These are phyloP conservation scores for Neoaliturus tenellus DNA, from an alignment of 2,888 invertebrate genomes.

Conservation along the genomic window DNA sequence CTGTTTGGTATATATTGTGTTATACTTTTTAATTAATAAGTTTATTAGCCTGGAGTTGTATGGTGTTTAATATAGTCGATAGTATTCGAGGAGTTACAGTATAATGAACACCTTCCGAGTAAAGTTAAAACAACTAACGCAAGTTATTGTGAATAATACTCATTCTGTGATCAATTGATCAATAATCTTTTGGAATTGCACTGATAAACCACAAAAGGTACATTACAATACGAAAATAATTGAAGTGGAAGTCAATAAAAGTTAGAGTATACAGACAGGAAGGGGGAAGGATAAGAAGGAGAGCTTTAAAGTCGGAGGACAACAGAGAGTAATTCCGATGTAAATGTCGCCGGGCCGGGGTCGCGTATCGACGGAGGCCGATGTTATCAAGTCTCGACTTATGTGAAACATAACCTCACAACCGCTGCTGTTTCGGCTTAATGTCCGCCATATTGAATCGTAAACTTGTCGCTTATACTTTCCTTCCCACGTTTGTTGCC, in stretches of 20 bases:
- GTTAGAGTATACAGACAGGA: not conserved
- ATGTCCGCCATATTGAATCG: slow-evolving; percentile 51
- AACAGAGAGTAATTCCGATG: slow-evolving; percentile 23
- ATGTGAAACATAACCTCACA: slow-evolving; percentile 45
- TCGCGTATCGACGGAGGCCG: not conserved
- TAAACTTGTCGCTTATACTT: slow-evolving; percentile 44
- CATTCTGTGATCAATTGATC: too few relatives aligned
- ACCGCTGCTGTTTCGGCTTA: slow-evolving; percentile 47
- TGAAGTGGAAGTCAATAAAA: not conserved
- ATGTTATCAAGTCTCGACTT: slow-evolving; percentile 41
- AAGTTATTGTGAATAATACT: too few relatives aligned
- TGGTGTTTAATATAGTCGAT: too few relatives aligned
- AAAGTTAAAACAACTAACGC: too few relatives aligned
- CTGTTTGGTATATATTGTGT: too few relatives aligned
- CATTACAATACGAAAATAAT: not conserved
- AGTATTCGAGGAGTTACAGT: too few relatives aligned
- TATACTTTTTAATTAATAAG: too few relatives aligned
- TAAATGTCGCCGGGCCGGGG: slow-evolving; percentile 12
- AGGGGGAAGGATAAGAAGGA: not conserved
- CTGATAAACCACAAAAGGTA: too few relatives aligned
- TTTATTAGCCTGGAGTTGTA: too few relatives aligned
- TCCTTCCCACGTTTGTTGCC: slow-evolving; percentile 39
- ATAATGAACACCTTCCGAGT: too few relatives aligned
- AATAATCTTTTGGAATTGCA: too few relatives aligned
- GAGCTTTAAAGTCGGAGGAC: slow-evolving; percentile 10